Evolutionary conservation across 2,797 vertebrate genomes (phyloP).

Genomic region (Chromobotia macracanthus): DNA sequence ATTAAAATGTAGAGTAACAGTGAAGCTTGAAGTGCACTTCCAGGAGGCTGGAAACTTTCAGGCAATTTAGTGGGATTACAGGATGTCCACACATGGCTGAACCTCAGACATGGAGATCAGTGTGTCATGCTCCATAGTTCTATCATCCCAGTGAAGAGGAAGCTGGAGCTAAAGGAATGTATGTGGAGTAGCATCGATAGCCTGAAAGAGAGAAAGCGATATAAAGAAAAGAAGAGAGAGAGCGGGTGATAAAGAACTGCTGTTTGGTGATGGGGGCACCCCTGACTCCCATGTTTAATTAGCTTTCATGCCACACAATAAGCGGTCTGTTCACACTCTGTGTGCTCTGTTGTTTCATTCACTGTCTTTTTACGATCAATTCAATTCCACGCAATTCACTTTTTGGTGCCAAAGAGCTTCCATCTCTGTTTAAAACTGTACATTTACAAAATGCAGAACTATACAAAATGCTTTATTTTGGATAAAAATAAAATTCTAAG

Average conservation of each 20-base stretch:
- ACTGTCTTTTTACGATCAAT: constrained; percentile 49
- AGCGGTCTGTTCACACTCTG: constrained; percentile 66
- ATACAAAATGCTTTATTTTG: neutral
- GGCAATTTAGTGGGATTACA: constrained; percentile 9
- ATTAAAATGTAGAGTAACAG: neutral
- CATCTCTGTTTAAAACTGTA: constrained; percentile 1
- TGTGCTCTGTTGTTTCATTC: constrained; percentile 59
- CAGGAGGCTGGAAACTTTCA: neutral
- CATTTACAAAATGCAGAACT: neutral
- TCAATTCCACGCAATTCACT: constrained; percentile 40
- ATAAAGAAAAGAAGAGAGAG: constrained; percentile 21
- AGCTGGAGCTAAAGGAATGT: constrained; percentile 47
- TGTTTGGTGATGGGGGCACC: constrained; percentile 65
- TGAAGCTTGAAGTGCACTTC: neutral
- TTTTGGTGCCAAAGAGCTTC: constrained; percentile 6
- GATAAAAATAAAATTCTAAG: neutral
- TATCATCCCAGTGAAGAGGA: constrained; percentile 22
- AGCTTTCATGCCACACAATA: constrained; percentile 70
- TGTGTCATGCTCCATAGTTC: constrained; percentile 13
- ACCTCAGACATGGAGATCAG: constrained; percentile 8
- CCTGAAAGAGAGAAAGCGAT: constrained; percentile 6
- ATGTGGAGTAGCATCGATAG: constrained; percentile 37
- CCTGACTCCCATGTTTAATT: constrained; percentile 75
- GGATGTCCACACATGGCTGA: neutral
- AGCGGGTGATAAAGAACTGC: constrained; percentile 53